These are phyloP conservation scores for Manis javanica DNA, from an alignment of 2,797 vertebrate species.

Conservation along the genomic window DNA sequence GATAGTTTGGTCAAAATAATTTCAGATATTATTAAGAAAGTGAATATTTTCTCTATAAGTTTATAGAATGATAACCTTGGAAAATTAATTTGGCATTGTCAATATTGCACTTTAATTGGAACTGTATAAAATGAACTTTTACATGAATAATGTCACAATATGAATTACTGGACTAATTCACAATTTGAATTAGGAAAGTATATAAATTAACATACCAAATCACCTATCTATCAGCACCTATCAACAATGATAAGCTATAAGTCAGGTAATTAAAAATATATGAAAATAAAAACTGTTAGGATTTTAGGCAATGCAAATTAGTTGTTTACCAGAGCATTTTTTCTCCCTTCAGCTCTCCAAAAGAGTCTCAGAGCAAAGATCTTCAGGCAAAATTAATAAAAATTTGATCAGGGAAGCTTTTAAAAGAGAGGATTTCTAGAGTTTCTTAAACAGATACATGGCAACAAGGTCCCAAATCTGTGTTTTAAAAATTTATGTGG, in stretches of 20 bases:
- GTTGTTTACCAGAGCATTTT: not conserved
- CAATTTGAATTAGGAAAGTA: slow-evolving; percentile 13
- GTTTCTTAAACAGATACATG: not conserved
- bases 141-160: not conserved
- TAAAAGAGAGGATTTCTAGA: not conserved
- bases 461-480: not conserved
- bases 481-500: not conserved
- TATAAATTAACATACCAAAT: not conserved
- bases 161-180: too few species aligned
- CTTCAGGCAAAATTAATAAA: not conserved
- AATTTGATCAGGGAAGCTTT: not conserved
- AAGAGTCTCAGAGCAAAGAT: not conserved
- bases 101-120: not conserved
- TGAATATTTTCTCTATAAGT: not conserved
- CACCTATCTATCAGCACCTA: not conserved
- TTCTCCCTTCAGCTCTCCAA: not conserved
- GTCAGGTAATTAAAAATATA: not conserved
- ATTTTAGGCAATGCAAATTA: not conserved
- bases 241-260: not conserved
- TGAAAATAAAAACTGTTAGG: not conserved
- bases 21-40: not conserved
- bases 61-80: not conserved
- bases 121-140: not conserved
- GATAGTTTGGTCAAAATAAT: not conserved
- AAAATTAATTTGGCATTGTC: not conserved